Percentiles rank a stretch among this genome's conserved stretches.
Evolutionary conservation across 2,113 vertebrate species (phyloP).

Genomic region (Hypocryptadius cinnamomeus): DNA sequence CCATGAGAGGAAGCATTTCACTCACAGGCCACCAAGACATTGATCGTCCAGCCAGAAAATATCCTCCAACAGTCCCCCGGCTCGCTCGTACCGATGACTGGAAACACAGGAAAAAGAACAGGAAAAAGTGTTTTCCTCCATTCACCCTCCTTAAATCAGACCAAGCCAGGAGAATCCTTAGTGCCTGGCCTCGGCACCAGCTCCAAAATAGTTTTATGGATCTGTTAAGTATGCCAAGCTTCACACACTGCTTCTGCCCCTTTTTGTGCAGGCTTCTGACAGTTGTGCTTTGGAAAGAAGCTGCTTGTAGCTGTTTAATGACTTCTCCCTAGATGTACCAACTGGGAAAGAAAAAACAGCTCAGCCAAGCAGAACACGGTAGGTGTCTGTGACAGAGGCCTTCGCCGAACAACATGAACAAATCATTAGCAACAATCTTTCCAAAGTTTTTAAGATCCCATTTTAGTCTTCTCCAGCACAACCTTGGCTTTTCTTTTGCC

Average conservation of each 20-base stretch:
- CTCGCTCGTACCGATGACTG: conserved; percentile 84
- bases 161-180: neutral
- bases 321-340: neutral
- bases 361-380: neutral
- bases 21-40: conserved; percentile 97
- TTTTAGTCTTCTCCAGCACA: neutral
- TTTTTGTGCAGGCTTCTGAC: neutral
- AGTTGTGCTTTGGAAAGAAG: neutral
- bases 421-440: neutral
- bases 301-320: neutral
- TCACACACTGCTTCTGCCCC: neutral
- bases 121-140: neutral
- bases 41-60: conserved; percentile 88
- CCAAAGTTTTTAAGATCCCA: neutral
- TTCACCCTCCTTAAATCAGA: neutral
- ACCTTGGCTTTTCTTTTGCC: neutral
- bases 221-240: neutral
- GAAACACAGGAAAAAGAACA: neutral
- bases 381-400: neutral
- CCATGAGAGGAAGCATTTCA: neutral
- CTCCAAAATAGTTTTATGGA: neutral
- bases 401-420: neutral
- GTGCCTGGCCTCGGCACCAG: neutral
- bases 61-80: conserved; percentile 83
- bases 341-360: neutral